Evolutionary conservation across 2,888 invertebrate species (phyloP).

Genomic region (Dioctria linearis): DNA sequence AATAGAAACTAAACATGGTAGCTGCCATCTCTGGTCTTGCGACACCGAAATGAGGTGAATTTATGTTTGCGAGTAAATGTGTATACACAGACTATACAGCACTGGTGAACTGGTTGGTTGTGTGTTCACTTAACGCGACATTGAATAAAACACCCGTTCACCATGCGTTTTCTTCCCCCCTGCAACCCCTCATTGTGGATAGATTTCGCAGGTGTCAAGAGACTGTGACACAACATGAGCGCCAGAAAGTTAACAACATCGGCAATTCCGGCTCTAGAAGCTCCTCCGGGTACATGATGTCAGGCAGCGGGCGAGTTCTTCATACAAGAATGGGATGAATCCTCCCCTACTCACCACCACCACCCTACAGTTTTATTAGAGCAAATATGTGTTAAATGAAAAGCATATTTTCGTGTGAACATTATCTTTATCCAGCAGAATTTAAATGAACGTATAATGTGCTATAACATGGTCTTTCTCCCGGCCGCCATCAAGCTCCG

Average conservation of each 20-base stretch:
- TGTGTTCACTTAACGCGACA: slow-evolving; percentile 25
- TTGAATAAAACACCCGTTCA: slow-evolving; percentile 5
- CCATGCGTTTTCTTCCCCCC: slow-evolving; percentile 19
- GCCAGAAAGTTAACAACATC: slow-evolving; percentile 53
- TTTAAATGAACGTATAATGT: slow-evolving; percentile 59
- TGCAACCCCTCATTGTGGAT: not conserved
- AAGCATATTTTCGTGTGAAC: slow-evolving; percentile 60
- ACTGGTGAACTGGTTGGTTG: too few relatives aligned
- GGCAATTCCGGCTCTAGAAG: slow-evolving; percentile 38
- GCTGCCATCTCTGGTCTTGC: slow-evolving; percentile 25
- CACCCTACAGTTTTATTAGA: slow-evolving; percentile 49
- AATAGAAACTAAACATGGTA: slow-evolving; percentile 57
- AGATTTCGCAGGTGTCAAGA: not conserved
- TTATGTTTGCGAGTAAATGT: not conserved
- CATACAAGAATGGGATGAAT: slow-evolving; percentile 34
- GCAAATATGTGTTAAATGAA: slow-evolving; percentile 59
- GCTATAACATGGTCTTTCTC: slow-evolving; percentile 41
- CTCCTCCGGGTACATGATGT: not conserved
- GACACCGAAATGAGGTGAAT: slow-evolving; percentile 48
- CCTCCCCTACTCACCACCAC: not conserved
- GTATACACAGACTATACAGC: not conserved
- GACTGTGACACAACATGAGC: slow-evolving; percentile 43
- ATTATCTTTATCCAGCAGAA: slow-evolving; percentile 60
- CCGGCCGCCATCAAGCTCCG: not conserved
- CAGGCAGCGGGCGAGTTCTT: not conserved